Conservation (phyloP, 2,113 vertebrate species). For the Numida meleagris region DNA sequence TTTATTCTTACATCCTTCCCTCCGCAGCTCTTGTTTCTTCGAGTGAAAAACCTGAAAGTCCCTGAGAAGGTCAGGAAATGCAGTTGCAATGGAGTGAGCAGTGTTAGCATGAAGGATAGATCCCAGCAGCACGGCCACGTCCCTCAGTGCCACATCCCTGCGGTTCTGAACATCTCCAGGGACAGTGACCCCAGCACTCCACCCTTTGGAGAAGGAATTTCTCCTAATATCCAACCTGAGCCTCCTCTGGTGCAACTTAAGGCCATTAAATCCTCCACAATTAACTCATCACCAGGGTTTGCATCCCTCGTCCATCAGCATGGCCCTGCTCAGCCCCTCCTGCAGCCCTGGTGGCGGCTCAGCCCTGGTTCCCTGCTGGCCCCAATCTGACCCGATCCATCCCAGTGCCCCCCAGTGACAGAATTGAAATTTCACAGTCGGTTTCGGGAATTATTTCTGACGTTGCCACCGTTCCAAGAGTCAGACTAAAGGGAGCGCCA, state of each 20-base stretch:
- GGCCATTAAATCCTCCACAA: too few species aligned
- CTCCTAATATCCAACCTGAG: too few species aligned
- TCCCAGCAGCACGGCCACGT: constrained; percentile 72
- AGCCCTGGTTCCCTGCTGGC: neutral
- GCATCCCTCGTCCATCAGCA: too few species aligned
- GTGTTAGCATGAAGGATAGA: constrained; percentile 74
- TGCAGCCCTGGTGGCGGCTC: neutral
- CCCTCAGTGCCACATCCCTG: constrained; percentile 6
- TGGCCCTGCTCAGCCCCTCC: too few species aligned
- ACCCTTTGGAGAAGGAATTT: too few species aligned
- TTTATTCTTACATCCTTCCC: neutral
- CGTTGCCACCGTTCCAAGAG: neutral
- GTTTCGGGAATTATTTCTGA: constrained; percentile 56
- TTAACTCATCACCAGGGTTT: too few species aligned
- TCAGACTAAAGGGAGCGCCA: rapidly evolving
- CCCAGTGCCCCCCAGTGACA: neutral
- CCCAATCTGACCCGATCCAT: neutral
- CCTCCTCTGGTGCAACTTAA: too few species aligned
- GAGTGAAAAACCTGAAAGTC: constrained; percentile 51
- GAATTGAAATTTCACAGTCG: constrained; percentile 55
- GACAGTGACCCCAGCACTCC: too few species aligned
- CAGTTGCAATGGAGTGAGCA: constrained; percentile 72
- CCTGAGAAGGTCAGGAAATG: constrained; percentile 48
- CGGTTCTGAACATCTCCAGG: too few species aligned
- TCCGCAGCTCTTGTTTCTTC: constrained; percentile 6